A percentile compares a stretch with the other conserved stretches of the same genome.
phyloP scores from a whole-genome alignment of 2,113 vertebrate genomes.

The Gallinago undulata region DNA sequence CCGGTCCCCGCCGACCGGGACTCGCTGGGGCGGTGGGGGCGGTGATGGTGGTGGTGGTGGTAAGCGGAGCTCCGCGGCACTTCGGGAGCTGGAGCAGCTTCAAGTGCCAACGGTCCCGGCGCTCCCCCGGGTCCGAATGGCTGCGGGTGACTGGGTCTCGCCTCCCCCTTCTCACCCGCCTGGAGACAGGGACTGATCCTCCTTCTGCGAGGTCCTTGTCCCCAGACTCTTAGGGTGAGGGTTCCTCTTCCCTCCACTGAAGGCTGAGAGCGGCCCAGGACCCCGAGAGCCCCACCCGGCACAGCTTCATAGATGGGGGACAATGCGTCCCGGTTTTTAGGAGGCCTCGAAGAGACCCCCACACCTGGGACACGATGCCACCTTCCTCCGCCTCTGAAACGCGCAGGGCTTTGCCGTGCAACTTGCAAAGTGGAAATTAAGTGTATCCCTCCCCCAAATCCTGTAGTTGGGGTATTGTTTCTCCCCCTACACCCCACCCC shows the following conservation, averaged over 20 bases:
- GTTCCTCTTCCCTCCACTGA: not conserved
- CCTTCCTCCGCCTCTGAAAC: not conserved
- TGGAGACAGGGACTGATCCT: not conserved
- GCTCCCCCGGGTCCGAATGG: not conserved
- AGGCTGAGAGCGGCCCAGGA: not conserved
- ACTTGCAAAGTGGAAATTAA: not conserved
- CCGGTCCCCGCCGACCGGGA: not conserved
- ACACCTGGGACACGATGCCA: not conserved
- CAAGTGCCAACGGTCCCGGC: no score
- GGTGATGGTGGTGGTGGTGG: not conserved
- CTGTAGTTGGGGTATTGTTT: not conserved
- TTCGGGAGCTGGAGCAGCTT: not conserved
- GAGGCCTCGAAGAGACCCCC: not conserved
- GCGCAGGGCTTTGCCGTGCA: not conserved
- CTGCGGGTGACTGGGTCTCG: not conserved
- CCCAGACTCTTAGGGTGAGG: not conserved
- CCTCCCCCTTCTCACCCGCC: not conserved
- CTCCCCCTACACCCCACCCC: no score
- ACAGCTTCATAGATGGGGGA: no score
- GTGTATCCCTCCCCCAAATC: not conserved
- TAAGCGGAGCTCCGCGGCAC: not conserved
- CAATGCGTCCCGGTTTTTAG: not conserved
- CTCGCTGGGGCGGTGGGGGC: fast-evolving
- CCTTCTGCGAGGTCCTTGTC: not conserved
- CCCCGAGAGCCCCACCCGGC: not conserved